These are phyloP conservation scores for Pseudoips prasinana DNA, from an alignment of 2,888 invertebrate species.

Conservation along the genomic window DNA sequence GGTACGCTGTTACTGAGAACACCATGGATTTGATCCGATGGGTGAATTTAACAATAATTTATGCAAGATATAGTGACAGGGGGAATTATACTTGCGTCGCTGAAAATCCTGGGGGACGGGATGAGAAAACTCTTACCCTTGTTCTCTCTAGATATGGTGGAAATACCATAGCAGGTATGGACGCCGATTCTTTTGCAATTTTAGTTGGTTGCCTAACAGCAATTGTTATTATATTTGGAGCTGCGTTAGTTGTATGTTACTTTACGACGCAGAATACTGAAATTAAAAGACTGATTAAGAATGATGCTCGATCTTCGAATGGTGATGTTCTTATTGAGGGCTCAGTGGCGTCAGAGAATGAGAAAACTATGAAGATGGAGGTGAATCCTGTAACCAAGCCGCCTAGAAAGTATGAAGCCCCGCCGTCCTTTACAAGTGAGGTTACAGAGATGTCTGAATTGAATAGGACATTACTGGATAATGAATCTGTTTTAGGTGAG, in stretches of 20 bases:
- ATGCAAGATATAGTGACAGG: conserved; percentile 84
- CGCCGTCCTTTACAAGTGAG: conserved; percentile 83
- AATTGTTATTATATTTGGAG: conserved; percentile 73
- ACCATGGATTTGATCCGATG: conserved; percentile 78
- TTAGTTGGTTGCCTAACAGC: conserved; percentile 72
- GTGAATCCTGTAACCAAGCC: conserved; percentile 92
- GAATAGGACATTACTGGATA: conserved; percentile 89
- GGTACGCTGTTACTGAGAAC: conserved; percentile 72
- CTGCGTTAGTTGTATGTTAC: conserved; percentile 75
- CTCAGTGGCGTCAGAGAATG: conserved; percentile 88
- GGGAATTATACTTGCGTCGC: conserved; percentile 91
- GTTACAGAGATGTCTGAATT: conserved; percentile 91
- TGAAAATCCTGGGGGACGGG: conserved; percentile 90
- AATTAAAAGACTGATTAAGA: conserved; percentile 83
- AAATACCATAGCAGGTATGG: conserved; percentile 66
- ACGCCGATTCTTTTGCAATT: conserved; percentile 78
- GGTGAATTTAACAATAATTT: conserved; percentile 86
- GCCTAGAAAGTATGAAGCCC: conserved; percentile 87
- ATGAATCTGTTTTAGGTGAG: conserved; percentile 88
- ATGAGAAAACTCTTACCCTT: conserved; percentile 88
- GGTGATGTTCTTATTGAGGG: conserved; percentile 87
- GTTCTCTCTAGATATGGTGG: conserved; percentile 75
- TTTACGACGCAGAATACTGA: conserved; percentile 76
- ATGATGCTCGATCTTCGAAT: conserved; percentile 83
- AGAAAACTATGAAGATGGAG: conserved; percentile 89